Evolutionary conservation across 2,113 vertebrate species (phyloP).

Genomic region (Calyptommatus sinebrachiatus): DNA sequence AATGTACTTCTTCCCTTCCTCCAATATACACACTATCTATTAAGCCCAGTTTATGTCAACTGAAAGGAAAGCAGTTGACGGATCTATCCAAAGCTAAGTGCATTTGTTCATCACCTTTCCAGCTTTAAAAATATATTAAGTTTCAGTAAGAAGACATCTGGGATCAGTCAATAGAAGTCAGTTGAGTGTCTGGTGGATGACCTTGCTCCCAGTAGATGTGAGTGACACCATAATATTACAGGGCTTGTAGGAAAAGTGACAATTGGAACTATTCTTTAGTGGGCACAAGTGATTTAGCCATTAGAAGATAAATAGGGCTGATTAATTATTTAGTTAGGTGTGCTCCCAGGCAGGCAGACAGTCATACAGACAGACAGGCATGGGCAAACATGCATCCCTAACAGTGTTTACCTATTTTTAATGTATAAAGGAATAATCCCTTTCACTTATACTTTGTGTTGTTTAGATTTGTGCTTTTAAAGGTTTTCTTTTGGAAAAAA

Average conservation of each 20-base stretch:
- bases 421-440: not conserved
- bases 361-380: not conserved
- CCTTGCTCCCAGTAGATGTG: constrained; percentile 20
- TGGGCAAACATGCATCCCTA: not conserved
- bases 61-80: not conserved
- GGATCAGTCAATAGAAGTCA: constrained; percentile 25
- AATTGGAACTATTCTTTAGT: constrained; percentile 20
- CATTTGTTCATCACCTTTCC: constrained; percentile 12
- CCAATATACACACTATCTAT: not conserved
- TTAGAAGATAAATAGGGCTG: not conserved
- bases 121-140: constrained; percentile 18
- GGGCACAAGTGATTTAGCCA: constrained; percentile 10
- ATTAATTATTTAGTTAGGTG: not conserved
- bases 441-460: not conserved
- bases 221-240: constrained; percentile 27
- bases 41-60: not conserved
- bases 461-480: not conserved
- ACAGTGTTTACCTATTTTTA: not conserved
- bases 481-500: not conserved
- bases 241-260: constrained; percentile 16
- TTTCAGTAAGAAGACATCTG: constrained; percentile 28
- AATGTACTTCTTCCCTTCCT: not conserved
- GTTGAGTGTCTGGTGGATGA: constrained; percentile 1
- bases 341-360: not conserved
- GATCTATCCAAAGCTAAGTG: not conserved